Conservation (phyloP, 2,888 invertebrate genomes). For the Euplagia quadripunctaria region DNA sequence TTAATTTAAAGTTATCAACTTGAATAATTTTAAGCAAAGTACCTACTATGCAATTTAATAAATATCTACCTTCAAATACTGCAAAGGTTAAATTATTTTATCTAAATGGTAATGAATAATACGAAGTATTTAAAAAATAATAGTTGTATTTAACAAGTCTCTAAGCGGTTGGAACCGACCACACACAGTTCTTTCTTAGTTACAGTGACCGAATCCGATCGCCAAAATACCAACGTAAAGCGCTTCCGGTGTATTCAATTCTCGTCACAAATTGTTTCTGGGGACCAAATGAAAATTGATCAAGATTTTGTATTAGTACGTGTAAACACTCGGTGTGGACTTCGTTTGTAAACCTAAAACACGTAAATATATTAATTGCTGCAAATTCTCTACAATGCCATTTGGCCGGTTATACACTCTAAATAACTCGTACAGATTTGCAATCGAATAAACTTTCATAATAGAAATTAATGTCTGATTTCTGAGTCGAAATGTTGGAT, state of each 20-base stretch:
- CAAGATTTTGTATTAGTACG: too few species aligned
- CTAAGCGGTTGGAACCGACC: not conserved
- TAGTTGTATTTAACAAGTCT: too few species aligned
- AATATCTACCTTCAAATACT: too few species aligned
- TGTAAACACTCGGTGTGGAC: too few species aligned
- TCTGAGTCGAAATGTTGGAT: not conserved
- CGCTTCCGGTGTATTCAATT: not conserved
- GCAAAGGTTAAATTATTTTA: too few species aligned
- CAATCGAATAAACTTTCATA: too few species aligned
- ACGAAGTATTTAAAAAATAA: too few species aligned
- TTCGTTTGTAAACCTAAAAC: not conserved
- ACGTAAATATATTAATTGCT: not conserved
- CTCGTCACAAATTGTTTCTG: not conserved
- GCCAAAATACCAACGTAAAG: not conserved
- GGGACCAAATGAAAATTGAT: not conserved
- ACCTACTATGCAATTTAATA: too few species aligned
- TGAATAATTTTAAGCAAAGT: not conserved
- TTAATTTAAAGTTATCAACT: not conserved
- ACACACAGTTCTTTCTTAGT: not conserved
- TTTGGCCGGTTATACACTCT: not conserved
- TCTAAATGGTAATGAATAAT: too few species aligned
- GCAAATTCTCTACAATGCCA: not conserved
- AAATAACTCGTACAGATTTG: not conserved
- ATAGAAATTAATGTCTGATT: not conserved
- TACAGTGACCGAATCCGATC: not conserved